Evolutionary conservation across 2,113 vertebrate species (phyloP), one percentile per base, ranked within the genome.

Genomic region (Sturnira hondurensis): DNA sequence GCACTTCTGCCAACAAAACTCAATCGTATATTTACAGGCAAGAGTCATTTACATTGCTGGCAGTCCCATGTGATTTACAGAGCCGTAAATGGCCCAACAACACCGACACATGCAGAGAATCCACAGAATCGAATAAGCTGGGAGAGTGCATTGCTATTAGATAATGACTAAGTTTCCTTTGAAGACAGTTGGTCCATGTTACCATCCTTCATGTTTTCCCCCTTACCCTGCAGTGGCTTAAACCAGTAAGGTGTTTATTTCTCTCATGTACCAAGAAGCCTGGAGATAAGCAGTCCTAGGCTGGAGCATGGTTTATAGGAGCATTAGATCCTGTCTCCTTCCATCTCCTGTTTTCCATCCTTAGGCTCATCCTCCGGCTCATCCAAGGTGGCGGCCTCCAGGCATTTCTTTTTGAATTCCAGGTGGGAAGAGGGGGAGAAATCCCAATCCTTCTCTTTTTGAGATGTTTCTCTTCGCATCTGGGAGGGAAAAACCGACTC

Each of bases 11-110:
- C 83, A 95, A 77, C 50, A 92, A 92, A 91, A 97, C 85, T 93
- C 50, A 95, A 95, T 93, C 95, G 76, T 84, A 95, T 86, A 43
- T 95, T 96, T 97, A 92, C 94, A 81, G 70, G 91, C 65, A 93
- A 93, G 65, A 95, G 36, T 88, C 41, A 85, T 94, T 96, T 96
- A 47, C 90, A 76, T 92, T 94, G 52, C 85, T 88, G 74, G 71
- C 74, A 74, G 88, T 87, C 85, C 78, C 67, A 41, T 63, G 17
- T 78, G 87, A 93, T 95, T 93, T 87, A 68, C 56, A 92, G 84
- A 87, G 52, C n/a, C 74, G 31, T 82, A 92, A 96, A 77, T 74
- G 74, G 24, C 88, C 94, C 65, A 77, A 63, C 14, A 65, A 82
- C 38, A 68, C 38, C n/a, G 65, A 85, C 83, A 82, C 13, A 11